A percentile compares a stretch with the other conserved stretches of the same genome.
Conservation (phyloP, 2,113 vertebrate species). For the Pogona vitticeps region DNA sequence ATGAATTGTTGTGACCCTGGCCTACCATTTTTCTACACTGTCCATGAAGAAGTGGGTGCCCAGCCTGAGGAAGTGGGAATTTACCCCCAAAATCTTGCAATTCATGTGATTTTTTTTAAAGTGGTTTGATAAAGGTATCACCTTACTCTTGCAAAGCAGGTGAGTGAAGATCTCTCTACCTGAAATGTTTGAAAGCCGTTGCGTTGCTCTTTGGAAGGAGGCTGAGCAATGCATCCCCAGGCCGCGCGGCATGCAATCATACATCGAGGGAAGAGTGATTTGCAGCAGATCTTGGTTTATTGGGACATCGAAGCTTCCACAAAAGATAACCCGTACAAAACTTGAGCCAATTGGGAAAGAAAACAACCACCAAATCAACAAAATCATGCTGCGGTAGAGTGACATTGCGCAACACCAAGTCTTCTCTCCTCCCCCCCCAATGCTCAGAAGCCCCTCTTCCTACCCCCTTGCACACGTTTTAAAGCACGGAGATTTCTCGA, state of each 20-base stretch:
- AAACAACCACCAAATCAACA: not conserved
- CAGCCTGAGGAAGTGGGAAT: too few species aligned
- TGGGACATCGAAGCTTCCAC: conserved; percentile 37
- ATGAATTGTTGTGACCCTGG: too few species aligned
- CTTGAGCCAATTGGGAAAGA: rapidly evolving
- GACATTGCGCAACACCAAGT: rapidly evolving
- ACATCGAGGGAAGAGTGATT: not conserved
- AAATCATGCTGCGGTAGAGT: not conserved
- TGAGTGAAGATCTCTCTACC: not conserved
- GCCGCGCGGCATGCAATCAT: too few species aligned
- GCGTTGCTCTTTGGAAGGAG: too few species aligned
- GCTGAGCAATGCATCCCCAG: not conserved
- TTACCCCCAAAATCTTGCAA: too few species aligned
- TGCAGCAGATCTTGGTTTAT: conserved; percentile 55
- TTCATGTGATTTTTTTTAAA: too few species aligned
- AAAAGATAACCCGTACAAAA: not conserved
- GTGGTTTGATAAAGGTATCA: too few species aligned
- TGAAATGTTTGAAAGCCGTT: not conserved
- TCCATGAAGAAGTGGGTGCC: too few species aligned
- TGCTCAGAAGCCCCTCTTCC: not conserved
- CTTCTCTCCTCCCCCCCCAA: not conserved
- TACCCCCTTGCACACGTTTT: not conserved
- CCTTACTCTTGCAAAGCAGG: too few species aligned
- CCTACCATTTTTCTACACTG: too few species aligned
- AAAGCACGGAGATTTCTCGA: not conserved